A percentile compares a stretch with the other conserved stretches of the same genome.
These are phyloP conservation scores for Chaenogobius annularis DNA, from an alignment of 2,113 vertebrate genomes.

Conservation along the genomic window DNA sequence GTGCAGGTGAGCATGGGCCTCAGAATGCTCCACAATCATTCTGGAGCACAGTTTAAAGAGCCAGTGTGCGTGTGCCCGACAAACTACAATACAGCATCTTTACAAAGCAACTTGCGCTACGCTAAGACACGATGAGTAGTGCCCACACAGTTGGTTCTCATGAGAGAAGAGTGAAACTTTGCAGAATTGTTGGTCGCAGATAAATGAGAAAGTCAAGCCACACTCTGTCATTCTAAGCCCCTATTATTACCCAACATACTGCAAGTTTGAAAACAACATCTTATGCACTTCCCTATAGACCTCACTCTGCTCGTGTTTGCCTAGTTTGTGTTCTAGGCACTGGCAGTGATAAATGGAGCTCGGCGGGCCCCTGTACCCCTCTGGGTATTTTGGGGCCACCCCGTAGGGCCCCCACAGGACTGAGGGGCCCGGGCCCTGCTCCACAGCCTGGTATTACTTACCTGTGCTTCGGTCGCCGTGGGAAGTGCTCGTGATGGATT, in stretches of 20 bases:
- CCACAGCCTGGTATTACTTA: slow-evolving; percentile 82
- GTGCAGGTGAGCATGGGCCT: no score
- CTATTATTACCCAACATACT: slow-evolving; percentile 9
- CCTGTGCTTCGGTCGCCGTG: slow-evolving; percentile 74
- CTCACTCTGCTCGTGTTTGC: slow-evolving; percentile 4
- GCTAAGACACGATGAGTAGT: no score
- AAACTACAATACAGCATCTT: no score
- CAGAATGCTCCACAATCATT: no score
- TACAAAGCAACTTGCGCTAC: no score
- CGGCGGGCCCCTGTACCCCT: slow-evolving; percentile 62
- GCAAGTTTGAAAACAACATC: not conserved
- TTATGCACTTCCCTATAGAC: slow-evolving; percentile 10
- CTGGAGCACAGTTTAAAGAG: no score
- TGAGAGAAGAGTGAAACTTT: not conserved
- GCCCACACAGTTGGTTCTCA: no score
- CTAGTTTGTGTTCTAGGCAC: slow-evolving; percentile 31
- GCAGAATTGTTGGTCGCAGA: not conserved
- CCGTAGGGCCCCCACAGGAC: slow-evolving; percentile 62
- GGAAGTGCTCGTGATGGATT: slow-evolving; percentile 85
- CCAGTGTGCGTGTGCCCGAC: no score
- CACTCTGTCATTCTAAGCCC: slow-evolving; percentile 24
- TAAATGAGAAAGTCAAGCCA: not conserved
- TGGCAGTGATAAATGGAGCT: slow-evolving; percentile 86
- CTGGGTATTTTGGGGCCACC: slow-evolving; percentile 78
- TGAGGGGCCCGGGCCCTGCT: slow-evolving; percentile 69